phyloP scores from a whole-genome alignment of 2,888 invertebrate species.

The Watsonalla binaria region DNA sequence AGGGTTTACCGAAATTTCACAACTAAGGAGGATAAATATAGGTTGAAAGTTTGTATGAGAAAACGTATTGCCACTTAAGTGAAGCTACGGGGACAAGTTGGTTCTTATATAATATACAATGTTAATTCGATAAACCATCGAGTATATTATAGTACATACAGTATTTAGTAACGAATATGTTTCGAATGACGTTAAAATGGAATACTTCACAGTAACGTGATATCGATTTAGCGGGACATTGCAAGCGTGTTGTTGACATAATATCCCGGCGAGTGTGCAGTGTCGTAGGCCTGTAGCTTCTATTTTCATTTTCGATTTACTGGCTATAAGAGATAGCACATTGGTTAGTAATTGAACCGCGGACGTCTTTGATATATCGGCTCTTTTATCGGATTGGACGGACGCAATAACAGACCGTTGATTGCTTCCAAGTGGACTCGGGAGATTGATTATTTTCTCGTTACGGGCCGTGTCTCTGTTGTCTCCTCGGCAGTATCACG shows the following conservation, averaged over 20 bases:
- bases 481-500: slow-evolving; percentile 40
- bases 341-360: slow-evolving; percentile 72
- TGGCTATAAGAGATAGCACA: slow-evolving; percentile 67
- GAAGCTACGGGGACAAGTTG: too few species aligned
- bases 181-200: slow-evolving; percentile 3
- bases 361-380: slow-evolving; percentile 78
- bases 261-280: slow-evolving; percentile 26
- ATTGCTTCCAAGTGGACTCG: slow-evolving; percentile 75
- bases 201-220: slow-evolving; percentile 5
- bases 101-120: too few species aligned
- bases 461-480: slow-evolving; percentile 50
- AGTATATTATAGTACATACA: background rate
- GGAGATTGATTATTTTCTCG: slow-evolving; percentile 77
- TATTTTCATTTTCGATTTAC: slow-evolving; percentile 67
- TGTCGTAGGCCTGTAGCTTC: slow-evolving; percentile 42
- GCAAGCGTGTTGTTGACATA: slow-evolving; percentile 43
- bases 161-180: background rate
- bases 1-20: too few species aligned
- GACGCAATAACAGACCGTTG: slow-evolving; percentile 76
- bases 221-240: slow-evolving; percentile 31
- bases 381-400: slow-evolving; percentile 75
- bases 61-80: too few species aligned
- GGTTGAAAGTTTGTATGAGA: too few species aligned
- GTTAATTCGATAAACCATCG: too few species aligned
- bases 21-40: too few species aligned